Conservation (phyloP, 1,140 invertebrate genomes). For the Drosophila nebulosa region DNA sequence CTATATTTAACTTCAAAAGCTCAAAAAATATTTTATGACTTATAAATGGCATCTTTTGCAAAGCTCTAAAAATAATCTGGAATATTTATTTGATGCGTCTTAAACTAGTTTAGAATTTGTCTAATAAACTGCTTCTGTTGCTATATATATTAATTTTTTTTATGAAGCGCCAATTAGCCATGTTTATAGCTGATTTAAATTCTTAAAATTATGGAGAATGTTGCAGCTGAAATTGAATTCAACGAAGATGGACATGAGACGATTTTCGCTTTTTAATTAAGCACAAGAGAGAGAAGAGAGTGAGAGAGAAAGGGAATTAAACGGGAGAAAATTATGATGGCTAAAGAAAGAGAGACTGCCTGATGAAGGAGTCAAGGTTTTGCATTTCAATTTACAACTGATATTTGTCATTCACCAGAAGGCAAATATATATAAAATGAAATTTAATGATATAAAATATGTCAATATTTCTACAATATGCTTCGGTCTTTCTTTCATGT, state of each 20-base stretch:
- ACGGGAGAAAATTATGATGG: conserved; percentile 37
- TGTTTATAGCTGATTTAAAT: background rate
- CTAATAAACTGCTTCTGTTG: too few relatives aligned
- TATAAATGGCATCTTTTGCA: too few relatives aligned
- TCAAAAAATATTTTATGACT: too few relatives aligned
- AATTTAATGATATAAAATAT: conserved; percentile 63
- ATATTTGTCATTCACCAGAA: conserved; percentile 41
- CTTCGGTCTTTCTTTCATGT: conserved; percentile 8
- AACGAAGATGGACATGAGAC: conserved; percentile 26
- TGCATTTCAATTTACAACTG: conserved; percentile 44
- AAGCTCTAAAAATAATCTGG: too few relatives aligned
- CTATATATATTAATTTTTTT: too few relatives aligned
- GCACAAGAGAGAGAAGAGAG: background rate
- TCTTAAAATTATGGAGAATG: background rate
- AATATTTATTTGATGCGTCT: too few relatives aligned
- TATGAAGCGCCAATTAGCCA: too few relatives aligned
- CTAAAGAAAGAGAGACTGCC: conserved; percentile 28
- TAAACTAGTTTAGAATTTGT: too few relatives aligned
- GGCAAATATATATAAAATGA: conserved; percentile 56
- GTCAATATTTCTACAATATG: conserved; percentile 52
- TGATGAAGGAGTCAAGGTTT: conserved; percentile 49
- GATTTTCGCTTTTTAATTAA: conserved; percentile 61
- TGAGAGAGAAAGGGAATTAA: background rate
- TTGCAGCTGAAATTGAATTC: background rate
- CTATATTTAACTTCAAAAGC: too few relatives aligned